Conservation (phyloP, 2,797 vertebrate genomes). For the Heterohyrax brucei region DNA sequence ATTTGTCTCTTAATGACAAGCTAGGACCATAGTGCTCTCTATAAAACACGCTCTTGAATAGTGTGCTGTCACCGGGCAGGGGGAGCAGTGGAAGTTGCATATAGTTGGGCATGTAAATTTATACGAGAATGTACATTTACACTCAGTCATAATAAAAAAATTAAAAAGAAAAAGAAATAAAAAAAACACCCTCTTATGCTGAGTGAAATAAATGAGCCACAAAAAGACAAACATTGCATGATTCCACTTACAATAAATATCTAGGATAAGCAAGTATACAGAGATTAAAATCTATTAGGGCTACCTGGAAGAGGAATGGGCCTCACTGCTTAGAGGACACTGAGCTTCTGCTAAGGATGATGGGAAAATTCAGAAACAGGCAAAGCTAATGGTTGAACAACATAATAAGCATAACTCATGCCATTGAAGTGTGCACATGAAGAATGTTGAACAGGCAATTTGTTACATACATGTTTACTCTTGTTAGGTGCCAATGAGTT, state of each 20-base stretch:
- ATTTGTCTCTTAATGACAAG: background rate
- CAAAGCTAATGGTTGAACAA: background rate
- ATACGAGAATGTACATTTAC: no score
- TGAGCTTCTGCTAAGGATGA: background rate
- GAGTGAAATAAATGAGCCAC: no score
- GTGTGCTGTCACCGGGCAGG: no score
- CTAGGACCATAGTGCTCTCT: background rate
- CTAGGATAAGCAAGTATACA: background rate
- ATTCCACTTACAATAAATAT: background rate
- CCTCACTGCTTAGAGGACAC: background rate
- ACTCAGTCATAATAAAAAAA: no score
- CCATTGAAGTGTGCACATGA: background rate
- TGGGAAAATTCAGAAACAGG: background rate
- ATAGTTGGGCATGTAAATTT: no score
- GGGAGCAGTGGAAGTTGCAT: no score
- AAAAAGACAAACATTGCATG: no score
- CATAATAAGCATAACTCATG: background rate
- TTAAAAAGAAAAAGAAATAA: no score
- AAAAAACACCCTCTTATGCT: background rate
- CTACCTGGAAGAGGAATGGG: background rate
- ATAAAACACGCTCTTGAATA: no score
- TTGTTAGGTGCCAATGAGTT: no score
- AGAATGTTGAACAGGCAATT: background rate
- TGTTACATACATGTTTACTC: no score
- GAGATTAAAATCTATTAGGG: background rate